Percentiles rank a stretch among this genome's conserved stretches.
Conservation (phyloP, 1,140 invertebrate species). For the Euura saliciscinereae region DNA sequence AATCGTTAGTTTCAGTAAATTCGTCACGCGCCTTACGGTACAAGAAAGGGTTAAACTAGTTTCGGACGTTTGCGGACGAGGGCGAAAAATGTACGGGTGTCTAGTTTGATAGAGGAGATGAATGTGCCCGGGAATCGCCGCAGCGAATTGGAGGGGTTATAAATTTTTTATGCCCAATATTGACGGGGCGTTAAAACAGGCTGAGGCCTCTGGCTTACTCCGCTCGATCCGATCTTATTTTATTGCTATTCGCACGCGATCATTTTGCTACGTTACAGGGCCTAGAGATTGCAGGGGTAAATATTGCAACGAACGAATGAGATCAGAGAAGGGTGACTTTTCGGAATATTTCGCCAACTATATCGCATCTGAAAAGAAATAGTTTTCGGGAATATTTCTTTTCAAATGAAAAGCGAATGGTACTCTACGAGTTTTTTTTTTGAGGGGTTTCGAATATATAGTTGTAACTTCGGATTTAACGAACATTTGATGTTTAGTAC, state of each 20-base stretch:
- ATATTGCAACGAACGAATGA: no score
- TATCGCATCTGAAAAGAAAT: no score
- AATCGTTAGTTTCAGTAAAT: neutral
- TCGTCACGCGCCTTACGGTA: neutral
- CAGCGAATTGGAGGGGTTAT: neutral
- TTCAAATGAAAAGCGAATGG: no score
- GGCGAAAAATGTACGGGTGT: neutral
- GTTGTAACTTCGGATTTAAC: no score
- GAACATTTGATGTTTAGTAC: no score
- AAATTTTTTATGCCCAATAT: neutral
- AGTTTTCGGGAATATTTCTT: no score
- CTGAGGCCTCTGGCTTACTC: neutral
- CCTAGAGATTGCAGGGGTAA: neutral
- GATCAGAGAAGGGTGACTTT: no score
- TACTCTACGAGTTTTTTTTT: no score
- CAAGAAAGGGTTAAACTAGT: conserved; percentile 3
- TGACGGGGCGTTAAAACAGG: neutral
- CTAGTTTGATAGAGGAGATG: neutral
- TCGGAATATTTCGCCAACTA: no score
- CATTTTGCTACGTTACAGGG: neutral
- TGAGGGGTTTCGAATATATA: no score
- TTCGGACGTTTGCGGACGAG: neutral
- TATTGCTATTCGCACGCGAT: neutral
- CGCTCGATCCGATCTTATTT: neutral
- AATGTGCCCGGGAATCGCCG: conserved; percentile 1